Conservation (phyloP, 2,113 vertebrate species). For the Ptychochromis oligacanthus region DNA sequence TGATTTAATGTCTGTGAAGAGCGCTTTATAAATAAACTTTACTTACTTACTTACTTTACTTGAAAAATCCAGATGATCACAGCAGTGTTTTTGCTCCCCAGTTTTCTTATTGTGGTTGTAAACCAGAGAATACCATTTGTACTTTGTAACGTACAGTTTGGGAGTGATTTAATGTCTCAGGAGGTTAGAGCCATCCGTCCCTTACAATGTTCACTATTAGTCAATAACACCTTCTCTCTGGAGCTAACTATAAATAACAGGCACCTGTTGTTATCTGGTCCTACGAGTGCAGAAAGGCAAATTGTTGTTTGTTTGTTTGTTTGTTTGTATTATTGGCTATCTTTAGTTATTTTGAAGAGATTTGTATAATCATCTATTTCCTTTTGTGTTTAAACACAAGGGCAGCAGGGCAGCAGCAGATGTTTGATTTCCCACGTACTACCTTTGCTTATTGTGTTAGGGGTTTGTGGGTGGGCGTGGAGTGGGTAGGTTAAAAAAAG, state of each 20-base stretch:
- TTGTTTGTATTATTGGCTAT: neutral
- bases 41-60: no score
- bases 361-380: neutral
- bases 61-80: no score
- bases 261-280: neutral
- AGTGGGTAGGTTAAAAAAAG: neutral
- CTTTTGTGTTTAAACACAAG: neutral
- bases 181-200: no score
- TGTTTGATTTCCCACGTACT: neutral
- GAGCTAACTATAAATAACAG: neutral
- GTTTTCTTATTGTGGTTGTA: neutral
- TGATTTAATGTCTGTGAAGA: no score
- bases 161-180: no score
- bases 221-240: neutral
- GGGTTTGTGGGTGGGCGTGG: neutral
- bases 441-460: neutral
- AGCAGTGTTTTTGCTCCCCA: no score
- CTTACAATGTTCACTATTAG: neutral
- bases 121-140: neutral
- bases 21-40: no score
- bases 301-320: neutral
- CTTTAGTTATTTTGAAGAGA: neutral
- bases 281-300: neutral
- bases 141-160: no score
- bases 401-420: neutral